Conservation (phyloP, 2,797 vertebrate species). For the Enteromius viviparus region DNA sequence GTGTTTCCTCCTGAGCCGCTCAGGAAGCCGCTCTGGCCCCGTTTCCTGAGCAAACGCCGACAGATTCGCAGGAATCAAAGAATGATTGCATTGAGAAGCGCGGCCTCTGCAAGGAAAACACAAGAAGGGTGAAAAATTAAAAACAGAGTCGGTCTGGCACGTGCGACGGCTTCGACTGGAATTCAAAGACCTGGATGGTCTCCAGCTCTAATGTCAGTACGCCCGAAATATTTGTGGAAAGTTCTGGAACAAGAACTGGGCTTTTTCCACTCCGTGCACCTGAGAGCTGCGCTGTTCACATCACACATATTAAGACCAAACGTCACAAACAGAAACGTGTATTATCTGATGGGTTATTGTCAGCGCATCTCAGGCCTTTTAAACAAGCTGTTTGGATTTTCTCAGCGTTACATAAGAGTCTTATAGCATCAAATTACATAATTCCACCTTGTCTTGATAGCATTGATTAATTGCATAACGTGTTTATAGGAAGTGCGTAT, state of each 20-base stretch:
- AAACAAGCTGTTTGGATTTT: conserved; percentile 3
- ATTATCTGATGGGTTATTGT: not conserved
- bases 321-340: conserved; percentile 3
- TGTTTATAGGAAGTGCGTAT: conserved; percentile 3
- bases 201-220: conserved; percentile 74
- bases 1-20: conserved; percentile 88
- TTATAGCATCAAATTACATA: conserved; percentile 36
- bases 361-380: not conserved
- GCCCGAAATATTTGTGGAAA: conserved; percentile 71
- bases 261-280: conserved; percentile 48
- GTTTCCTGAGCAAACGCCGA: conserved; percentile 91
- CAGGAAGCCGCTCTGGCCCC: conserved; percentile 94
- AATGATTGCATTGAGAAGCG: conserved; percentile 88
- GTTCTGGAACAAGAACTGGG: conserved; percentile 52
- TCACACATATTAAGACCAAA: not conserved
- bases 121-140: conserved; percentile 63
- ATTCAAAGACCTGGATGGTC: conserved; percentile 72
- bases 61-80: conserved; percentile 87
- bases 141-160: conserved; percentile 75
- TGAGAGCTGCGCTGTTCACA: conserved; percentile 36
- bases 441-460: conserved; percentile 19
- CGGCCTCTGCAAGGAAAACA: conserved; percentile 67
- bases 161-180: conserved; percentile 64
- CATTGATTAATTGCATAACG: conserved; percentile 20
- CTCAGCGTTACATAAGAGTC: conserved; percentile 36